Evolutionary conservation across 2,888 invertebrate species (phyloP).

Genomic region (Cremastinae sp.): DNA sequence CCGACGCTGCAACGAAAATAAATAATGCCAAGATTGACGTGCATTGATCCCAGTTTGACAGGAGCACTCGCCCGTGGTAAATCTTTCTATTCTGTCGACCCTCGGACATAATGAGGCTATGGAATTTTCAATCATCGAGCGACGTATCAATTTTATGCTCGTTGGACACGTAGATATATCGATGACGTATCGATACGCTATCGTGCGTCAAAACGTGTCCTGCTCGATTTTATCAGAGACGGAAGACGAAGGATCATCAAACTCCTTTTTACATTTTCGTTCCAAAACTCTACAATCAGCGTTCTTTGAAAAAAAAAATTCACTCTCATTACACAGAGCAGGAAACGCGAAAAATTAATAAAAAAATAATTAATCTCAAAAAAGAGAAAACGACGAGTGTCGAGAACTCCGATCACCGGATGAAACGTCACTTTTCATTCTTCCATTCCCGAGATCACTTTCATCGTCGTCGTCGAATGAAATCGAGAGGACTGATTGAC

Average conservation of each 20-base stretch:
- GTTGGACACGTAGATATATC: conserved; percentile 28
- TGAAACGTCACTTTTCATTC: no score
- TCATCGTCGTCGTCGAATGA: no score
- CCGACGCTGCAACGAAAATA: conserved; percentile 49
- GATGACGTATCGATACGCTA: conserved; percentile 15
- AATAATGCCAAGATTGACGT: conserved; percentile 43
- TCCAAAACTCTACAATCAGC: no score
- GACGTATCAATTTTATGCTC: conserved; percentile 52
- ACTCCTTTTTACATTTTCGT: no score
- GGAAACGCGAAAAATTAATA: no score
- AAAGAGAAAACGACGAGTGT: no score
- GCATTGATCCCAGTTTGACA: conserved; percentile 47
- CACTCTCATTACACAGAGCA: no score
- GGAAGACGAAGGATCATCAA: neutral
- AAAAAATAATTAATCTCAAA: no score
- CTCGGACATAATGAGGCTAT: conserved; percentile 31
- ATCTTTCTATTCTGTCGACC: conserved; percentile 34
- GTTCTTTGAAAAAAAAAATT: no score
- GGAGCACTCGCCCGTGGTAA: conserved; percentile 35
- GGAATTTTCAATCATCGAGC: conserved; percentile 50
- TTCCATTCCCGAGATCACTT: no score
- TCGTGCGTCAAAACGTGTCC: conserved; percentile 23
- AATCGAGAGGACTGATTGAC: no score
- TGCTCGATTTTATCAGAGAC: neutral
- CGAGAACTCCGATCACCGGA: no score